Conservation (phyloP, 2,113 vertebrate species). For the Vireo altiloquus region DNA sequence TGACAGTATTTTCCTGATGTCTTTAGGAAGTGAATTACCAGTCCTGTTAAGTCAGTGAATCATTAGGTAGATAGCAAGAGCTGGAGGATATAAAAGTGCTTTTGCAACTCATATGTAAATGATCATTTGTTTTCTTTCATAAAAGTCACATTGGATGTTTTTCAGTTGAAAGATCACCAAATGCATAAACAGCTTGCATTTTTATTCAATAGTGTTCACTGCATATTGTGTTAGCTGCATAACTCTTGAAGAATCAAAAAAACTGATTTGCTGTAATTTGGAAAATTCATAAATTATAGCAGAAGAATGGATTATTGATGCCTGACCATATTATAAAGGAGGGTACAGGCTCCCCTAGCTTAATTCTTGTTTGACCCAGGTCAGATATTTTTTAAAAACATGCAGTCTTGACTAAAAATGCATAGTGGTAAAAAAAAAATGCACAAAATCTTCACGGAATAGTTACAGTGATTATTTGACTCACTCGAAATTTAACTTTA, state of each 20-base stretch:
- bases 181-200: conserved; percentile 5
- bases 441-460: not conserved
- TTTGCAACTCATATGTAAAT: not conserved
- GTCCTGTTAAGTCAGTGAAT: not conserved
- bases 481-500: not conserved
- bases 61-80: not conserved
- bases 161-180: not conserved
- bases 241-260: not conserved
- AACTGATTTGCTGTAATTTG: not conserved
- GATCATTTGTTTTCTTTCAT: not conserved
- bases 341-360: not conserved
- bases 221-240: not conserved
- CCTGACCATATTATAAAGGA: not conserved
- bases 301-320: not conserved
- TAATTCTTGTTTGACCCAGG: not conserved
- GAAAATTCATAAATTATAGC: not conserved
- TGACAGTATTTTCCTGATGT: not conserved
- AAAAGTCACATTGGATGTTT: not conserved
- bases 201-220: not conserved
- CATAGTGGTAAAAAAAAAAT: not conserved
- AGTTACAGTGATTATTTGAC: not conserved
- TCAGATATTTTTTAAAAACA: not conserved
- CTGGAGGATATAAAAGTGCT: not conserved
- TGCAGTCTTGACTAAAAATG: not conserved
- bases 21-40: not conserved